phyloP scores from a whole-genome alignment of 2,113 vertebrate genomes.

The Dolichallabes microphthalmus region DNA sequence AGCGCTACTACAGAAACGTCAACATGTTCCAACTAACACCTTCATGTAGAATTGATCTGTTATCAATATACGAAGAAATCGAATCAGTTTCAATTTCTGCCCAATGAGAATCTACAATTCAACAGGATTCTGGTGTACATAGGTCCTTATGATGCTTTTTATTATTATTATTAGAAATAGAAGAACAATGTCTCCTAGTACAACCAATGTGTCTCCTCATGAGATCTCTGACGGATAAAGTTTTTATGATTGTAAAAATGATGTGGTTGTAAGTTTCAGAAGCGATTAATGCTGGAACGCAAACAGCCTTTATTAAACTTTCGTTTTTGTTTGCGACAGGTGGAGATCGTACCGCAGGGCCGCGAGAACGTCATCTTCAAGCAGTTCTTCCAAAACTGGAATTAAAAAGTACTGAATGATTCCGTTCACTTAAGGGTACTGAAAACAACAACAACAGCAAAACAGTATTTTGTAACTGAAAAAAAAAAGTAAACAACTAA shows the following conservation, averaged over 20 bases:
- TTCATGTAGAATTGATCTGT: no score
- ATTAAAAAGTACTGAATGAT: conserved; percentile 62
- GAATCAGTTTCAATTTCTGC: not conserved
- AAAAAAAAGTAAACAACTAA: not conserved
- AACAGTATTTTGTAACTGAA: conserved; percentile 21
- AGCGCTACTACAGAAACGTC: not conserved
- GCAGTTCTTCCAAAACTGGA: conserved; percentile 89
- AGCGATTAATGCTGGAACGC: not conserved
- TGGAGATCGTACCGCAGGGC: conserved; percentile 89
- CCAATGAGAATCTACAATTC: not conserved
- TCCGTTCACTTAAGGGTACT: not conserved
- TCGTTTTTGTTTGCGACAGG: conserved; percentile 64
- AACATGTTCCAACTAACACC: no score
- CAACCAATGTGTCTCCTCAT: not conserved
- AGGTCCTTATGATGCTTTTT: not conserved
- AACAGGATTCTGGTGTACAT: not conserved
- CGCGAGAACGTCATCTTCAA: conserved; percentile 86
- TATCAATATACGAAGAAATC: not conserved
- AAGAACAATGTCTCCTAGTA: not conserved
- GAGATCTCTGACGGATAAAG: not conserved
- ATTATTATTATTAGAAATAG: not conserved
- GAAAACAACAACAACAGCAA: no score
- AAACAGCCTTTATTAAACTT: not conserved
- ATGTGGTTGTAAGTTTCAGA: not conserved
- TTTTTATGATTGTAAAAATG: not conserved